Base-by-base conservation (phyloP, 2,888 invertebrate species). In the Didymodactylos carnosus region DNA sequence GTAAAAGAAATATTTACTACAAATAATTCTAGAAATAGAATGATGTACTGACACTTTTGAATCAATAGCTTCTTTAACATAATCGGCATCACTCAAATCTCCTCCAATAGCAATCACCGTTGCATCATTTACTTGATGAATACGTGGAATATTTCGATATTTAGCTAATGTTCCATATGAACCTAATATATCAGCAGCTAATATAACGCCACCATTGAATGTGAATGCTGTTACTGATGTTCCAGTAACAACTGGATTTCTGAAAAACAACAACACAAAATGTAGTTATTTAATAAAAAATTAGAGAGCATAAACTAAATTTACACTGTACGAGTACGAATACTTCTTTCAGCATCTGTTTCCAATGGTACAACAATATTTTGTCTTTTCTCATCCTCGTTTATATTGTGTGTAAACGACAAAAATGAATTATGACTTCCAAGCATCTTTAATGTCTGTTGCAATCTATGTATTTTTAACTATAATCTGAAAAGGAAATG, bases 31-130 rank as follows among this genome's bases (percentile, higher is more conserved):
- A 69, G 41, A 76, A 77, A 73, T 73, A 40, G 62, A 40, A 23
- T 39, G 25, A 3, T 35, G 27, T 0, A 46, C 11, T 39, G 16
- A 25, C 39, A 75, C 73, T 86, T 91, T 90, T 82, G 90, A 90
- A 79, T 92, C 89, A 80, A 94, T 88, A 76, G 90, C 87, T 78
- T 89, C 89, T 80, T 88, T 88, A 75, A 94, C 86, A 82, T 90
- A 93, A 83, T 98, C 97, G 82, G 88, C 98, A 83, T 99, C 98
- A 13, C 94, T 97, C 81, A 92, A 94, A 84, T 98, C 98, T 5
- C 97, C 98, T 73, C 91, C 89, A 73, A 90, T 90, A 0, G 93
- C 95, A 16, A 97, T 84, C 71, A 97, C 86, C 39, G 91, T 92
- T 77, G 89, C 88, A 72, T 92, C 88, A 80, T 97, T 98, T 43